These are phyloP conservation scores for Macrosteles quadrilineatus DNA, from an alignment of 1,140 invertebrate genomes.

Conservation along the genomic window DNA sequence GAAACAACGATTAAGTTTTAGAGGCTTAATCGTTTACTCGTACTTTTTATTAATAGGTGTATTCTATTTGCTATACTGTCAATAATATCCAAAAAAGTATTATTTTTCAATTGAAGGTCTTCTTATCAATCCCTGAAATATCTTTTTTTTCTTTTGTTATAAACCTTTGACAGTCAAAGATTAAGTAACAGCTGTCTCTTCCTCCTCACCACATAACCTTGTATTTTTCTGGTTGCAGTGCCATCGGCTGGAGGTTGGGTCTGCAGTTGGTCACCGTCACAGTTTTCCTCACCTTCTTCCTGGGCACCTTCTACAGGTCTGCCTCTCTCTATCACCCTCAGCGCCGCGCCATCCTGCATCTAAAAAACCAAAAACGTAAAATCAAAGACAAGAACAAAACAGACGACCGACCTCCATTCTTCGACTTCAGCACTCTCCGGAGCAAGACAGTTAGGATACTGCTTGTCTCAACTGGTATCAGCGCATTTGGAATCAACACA, in stretches of 20 bases:
- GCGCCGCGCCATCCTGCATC: conserved; percentile 81
- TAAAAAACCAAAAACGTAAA: conserved; percentile 88
- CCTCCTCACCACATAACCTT: too few species aligned
- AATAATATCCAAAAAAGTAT: too few species aligned
- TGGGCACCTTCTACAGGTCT: conserved; percentile 86
- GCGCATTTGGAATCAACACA: conserved; percentile 81
- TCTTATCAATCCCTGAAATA: too few species aligned
- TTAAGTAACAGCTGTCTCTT: too few species aligned
- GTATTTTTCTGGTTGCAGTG: too few species aligned
- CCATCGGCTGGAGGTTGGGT: conserved; percentile 84
- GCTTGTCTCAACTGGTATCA: conserved; percentile 72
- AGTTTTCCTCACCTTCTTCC: conserved; percentile 80
- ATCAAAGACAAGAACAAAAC: conserved; percentile 72
- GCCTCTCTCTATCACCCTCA: conserved; percentile 90
- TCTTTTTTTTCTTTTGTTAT: too few species aligned
- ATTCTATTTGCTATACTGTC: too few species aligned
- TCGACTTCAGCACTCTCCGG: conserved; percentile 80
- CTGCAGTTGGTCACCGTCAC: conserved; percentile 83
- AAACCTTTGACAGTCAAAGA: too few species aligned
- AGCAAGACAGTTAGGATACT: conserved; percentile 84
- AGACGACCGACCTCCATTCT: conserved; percentile 79
- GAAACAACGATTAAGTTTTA: too few species aligned
- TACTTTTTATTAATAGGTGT: too few species aligned
- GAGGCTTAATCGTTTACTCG: too few species aligned
- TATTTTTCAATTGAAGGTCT: too few species aligned